Evolutionary conservation across 2,888 invertebrate species (phyloP), one percentile per base, ranked within the genome.

Genomic region (Macrophya alboannulata): DNA sequence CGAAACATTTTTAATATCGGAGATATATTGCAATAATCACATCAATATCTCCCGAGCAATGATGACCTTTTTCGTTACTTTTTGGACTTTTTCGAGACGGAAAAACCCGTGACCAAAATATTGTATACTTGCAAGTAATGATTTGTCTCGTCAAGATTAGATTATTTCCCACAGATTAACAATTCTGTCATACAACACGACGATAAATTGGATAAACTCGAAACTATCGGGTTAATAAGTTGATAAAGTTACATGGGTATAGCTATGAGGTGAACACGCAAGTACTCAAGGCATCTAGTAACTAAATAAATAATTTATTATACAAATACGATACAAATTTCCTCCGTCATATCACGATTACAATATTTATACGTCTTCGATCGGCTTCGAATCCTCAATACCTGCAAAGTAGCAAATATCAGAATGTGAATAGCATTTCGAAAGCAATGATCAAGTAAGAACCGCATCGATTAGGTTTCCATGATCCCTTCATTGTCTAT

Each of bases 351-450:
- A 51, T 51, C n/a, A 51, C 5, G 17, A 51, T 17, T 51, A 51
- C 51, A 51, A 51, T 51, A 51, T 51, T 51, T 6, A 17, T 51
- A 51, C 4, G 17, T 51, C 79, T 25, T 59, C 43, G 15, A 88
- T 74, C 85, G 85, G n/a, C n/a, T 51, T n/a, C 17, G n/a, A 51
- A n/a, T 51, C 17, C 17, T 48, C 17, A 51, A 51, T n/a, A 51
- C 51, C 51, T 17, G 51, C 17, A 17, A n/a, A n/a, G n/a, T n/a
- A n/a, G n/a, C 51, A 8, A 25, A 62, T 25, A 25, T 62, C 4
- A 3, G 62, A 17, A 62, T 10, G 9, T 62, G 25, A 8, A 15
- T 6, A 31, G 21, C 4, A 12, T 68, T 68, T 37, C 0, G 4
- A 68, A 68, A 31, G 37, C 62, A 62, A 8, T 31, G 68, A 68